A percentile compares a stretch with the other conserved stretches of the same genome.
These are phyloP conservation scores for Oscheius sp. DNA, from an alignment of 2,888 invertebrate species.

Conservation along the genomic window DNA sequence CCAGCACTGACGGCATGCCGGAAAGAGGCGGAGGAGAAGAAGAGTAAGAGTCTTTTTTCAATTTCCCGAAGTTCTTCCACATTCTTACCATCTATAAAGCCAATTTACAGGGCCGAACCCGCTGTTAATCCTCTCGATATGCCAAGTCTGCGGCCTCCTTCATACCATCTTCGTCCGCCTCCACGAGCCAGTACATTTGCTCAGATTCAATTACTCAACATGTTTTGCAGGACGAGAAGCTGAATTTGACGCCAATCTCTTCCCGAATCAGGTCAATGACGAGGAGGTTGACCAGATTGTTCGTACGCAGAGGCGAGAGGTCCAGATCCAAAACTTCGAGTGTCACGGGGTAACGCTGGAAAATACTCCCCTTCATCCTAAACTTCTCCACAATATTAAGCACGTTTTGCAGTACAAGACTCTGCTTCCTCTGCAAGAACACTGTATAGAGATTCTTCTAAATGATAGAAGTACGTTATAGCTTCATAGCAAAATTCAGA, in stretches of 20 bases:
- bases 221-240: neutral
- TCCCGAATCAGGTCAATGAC: neutral
- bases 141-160: too few relatives aligned
- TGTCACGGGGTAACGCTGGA: conserved; percentile 1
- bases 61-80: too few relatives aligned
- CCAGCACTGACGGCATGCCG: too few relatives aligned
- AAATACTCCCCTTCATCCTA: neutral
- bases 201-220: too few relatives aligned
- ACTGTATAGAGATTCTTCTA: conserved; percentile 1
- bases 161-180: too few relatives aligned
- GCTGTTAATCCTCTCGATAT: too few relatives aligned
- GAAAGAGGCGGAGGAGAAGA: too few relatives aligned
- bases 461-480: neutral
- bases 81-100: too few relatives aligned
- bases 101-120: too few relatives aligned
- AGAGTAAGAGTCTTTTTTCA: too few relatives aligned
- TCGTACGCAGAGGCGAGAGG: neutral
- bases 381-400: conserved; percentile 18
- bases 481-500: neutral
- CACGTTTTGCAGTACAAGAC: neutral
- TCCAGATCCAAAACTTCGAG: neutral
- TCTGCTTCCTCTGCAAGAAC: conserved; percentile 25
- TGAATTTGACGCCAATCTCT: conserved; percentile 2
- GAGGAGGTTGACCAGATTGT: neutral
- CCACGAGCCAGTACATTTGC: too few relatives aligned